Conservation (phyloP, 2,888 invertebrate species). For the Listrodromus nycthemerus region DNA sequence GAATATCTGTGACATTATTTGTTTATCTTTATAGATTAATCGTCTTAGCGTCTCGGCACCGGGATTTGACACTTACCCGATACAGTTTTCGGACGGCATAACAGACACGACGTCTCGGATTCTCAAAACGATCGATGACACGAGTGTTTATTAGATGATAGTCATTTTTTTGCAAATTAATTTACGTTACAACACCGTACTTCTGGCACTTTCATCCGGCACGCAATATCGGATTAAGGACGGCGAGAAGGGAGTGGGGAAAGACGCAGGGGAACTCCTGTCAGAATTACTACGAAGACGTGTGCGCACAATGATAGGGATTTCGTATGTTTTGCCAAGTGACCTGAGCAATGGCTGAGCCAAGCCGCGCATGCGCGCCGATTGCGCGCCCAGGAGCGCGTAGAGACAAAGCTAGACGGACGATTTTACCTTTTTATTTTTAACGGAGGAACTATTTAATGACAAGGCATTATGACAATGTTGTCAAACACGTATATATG, state of each 20-base stretch:
- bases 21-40: background rate
- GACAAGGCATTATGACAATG: too few species aligned
- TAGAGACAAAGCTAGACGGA: too few species aligned
- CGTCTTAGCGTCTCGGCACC: background rate
- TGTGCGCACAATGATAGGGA: background rate
- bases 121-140: slow-evolving; percentile 45
- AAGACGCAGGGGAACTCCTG: slow-evolving; percentile 4
- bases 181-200: background rate
- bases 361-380: too few species aligned
- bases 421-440: too few species aligned
- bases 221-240: slow-evolving; percentile 18
- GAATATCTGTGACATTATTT: too few species aligned
- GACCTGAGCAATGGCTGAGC: too few species aligned
- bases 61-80: background rate
- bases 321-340: too few species aligned
- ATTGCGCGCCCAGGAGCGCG: too few species aligned
- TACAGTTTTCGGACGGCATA: slow-evolving; percentile 14
- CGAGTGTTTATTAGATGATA: slow-evolving; percentile 38
- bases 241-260: background rate
- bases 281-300: slow-evolving; percentile 2
- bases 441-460: too few species aligned
- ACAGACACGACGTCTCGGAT: background rate
- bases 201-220: slow-evolving; percentile 2
- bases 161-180: slow-evolving; percentile 18
- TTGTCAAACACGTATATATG: too few species aligned